A percentile compares a stretch with the other conserved stretches of the same genome.
phyloP scores from a whole-genome alignment of 2,888 invertebrate genomes.

The Zootermopsis nevadensis region DNA sequence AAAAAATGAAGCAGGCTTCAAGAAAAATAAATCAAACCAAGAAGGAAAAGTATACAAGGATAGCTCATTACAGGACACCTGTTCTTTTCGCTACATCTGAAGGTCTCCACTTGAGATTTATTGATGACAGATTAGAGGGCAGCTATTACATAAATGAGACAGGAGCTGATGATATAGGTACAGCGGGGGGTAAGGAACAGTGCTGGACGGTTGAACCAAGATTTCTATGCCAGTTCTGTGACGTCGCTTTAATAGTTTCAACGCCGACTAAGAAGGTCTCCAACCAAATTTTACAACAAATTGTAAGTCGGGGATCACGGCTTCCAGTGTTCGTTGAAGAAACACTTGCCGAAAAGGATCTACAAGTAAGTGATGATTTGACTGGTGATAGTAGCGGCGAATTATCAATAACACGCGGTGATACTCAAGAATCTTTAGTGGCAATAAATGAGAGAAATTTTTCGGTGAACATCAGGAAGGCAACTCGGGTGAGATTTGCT shows the following conservation, averaged over 20 bases:
- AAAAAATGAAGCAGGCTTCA: constrained; percentile 44
- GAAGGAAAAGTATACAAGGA: constrained; percentile 52
- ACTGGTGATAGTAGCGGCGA: constrained; percentile 23
- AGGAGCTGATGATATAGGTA: not conserved
- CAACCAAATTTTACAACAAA: not conserved
- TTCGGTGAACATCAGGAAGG: not conserved
- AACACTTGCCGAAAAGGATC: constrained; percentile 35
- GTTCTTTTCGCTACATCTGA: constrained; percentile 58
- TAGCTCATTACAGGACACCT: constrained; percentile 56
- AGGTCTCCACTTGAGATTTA: constrained; percentile 57
- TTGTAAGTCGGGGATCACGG: not conserved
- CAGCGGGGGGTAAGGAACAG: not conserved
- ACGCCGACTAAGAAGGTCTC: constrained; percentile 14
- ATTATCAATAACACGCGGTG: not conserved
- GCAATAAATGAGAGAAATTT: not conserved
- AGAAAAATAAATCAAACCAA: constrained; percentile 3
- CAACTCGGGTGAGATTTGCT: constrained; percentile 44
- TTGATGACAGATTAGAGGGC: constrained; percentile 47
- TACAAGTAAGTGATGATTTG: constrained; percentile 33
- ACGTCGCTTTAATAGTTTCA: constrained; percentile 44
- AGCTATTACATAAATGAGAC: not conserved
- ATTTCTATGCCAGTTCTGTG: constrained; percentile 50
- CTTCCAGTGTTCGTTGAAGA: constrained; percentile 24
- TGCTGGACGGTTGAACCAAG: constrained; percentile 15
- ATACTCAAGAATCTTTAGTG: not conserved